Evolutionary conservation across 2,113 vertebrate genomes (phyloP), one percentile per base, ranked within the genome.

Genomic region (Ornithorhynchus anatinus): DNA sequence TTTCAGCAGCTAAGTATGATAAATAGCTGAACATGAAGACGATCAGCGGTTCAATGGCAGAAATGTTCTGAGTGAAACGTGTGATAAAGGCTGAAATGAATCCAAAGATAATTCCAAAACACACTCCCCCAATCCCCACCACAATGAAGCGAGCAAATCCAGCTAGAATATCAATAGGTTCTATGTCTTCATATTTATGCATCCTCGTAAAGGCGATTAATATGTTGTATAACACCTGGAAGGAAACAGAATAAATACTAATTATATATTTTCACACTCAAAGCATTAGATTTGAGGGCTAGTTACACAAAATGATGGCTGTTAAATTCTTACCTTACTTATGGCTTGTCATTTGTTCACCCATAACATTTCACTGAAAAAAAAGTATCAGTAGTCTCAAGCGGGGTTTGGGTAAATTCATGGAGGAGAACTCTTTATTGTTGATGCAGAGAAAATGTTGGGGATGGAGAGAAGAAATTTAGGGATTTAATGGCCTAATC

Each of bases 21-120:
- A 99, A 82, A 81, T 99, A 99, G 85, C 96, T 96, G 92, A 94
- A 99, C 95, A 99, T 95, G 94, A 99, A 99, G 81, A 99, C 95
- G 63, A 99, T 94, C 80, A 99, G 94, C 0, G 98, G 98, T 50
- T 99, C 98, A 0, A 99, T 97, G 5, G 97, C 94, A 43, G 94
- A 87, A 69, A 98, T 89, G 4, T 93, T 97, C 83, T 89, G 91
- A 36, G 97, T 99, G 89, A 99, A 98, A 8, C 97, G 96, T 4
- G 98, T 99, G 84, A 95, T 97, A 76, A 99, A 93, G 0, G 97
- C 95, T 0, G 97, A 95, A 68, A 93, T 89, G 50, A 99, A 96
- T 68, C 97, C 97, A 59, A 97, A 99, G 17, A 95, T 51, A 2
- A 96, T 31, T 42, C 98, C 98, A 1, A 98, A 97, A 42, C 93